Evolutionary conservation across 2,113 vertebrate species (phyloP), one percentile per base, ranked within the genome.

Genomic region (Isichthys henryi): DNA sequence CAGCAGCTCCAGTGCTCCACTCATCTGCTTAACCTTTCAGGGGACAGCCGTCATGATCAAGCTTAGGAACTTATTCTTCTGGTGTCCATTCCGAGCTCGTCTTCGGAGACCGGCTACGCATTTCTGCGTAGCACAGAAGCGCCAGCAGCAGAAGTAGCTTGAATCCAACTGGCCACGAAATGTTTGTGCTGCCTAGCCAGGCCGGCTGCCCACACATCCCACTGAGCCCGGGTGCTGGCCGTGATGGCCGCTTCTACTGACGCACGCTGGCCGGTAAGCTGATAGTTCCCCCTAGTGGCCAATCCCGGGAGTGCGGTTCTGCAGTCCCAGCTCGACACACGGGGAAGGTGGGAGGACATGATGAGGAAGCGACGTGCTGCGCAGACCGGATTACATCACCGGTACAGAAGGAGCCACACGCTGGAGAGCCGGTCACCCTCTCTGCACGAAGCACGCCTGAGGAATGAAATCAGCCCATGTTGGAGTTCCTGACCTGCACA

Each of bases 271-370:
- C 56, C 46, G 21, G 74, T 49, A 62, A 85, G 52, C 74, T 84
- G 80, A 89, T 15, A 89, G 74, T 50, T 53, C 89, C 89, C 89
- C 49, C 89, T 90, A 45, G 84, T 90, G 89, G 84, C 85, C 27
- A 3, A 11, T 27, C 35, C 49, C 1, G 21, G n/a, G 7, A 74
- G 23, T 3, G 31, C 31, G 10, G 50, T 4, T 9, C 66, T 27
- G 58, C 31, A 53, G 23, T 90, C 58, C 58, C 58, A 9, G 39
- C 19, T 27, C 6, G 43, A 52, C 45, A 58, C 19, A 1, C 80
- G 27, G 23, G 35, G 15, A 35, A 83, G n/a, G 86, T 31, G 52
- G 49, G 48, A 83, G 52, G 52, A 19, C 39, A 15, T 56, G 49
- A 53, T 43, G 49, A 62, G 82, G 49, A 84, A 84, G 56, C 56